phyloP scores from a whole-genome alignment of 2,888 invertebrate genomes.

The Tenthredo scrophulariae region DNA sequence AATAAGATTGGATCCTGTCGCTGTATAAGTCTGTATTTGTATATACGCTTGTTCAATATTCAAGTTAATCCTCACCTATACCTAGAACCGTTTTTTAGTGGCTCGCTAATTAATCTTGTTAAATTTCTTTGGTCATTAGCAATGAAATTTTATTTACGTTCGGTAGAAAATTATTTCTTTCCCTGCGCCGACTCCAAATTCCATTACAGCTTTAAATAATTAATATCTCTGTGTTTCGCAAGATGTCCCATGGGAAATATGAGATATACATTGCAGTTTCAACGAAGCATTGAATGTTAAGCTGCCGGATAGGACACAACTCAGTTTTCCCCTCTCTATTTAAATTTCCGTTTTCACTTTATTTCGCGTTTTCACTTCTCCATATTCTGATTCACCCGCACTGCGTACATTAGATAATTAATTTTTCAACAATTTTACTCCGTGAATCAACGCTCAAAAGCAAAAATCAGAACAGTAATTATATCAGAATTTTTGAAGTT shows the following conservation, averaged over 20 bases:
- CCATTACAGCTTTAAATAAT: slow-evolving; percentile 34
- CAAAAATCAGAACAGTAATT: neutral
- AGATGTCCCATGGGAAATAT: slow-evolving; percentile 44
- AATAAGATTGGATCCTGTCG: neutral
- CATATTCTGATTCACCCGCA: slow-evolving; percentile 2
- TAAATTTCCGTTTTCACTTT: slow-evolving; percentile 45
- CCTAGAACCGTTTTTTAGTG: neutral
- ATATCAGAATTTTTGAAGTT: neutral
- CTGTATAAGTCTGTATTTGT: neutral
- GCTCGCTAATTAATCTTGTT: slow-evolving; percentile 5
- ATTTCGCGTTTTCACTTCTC: slow-evolving; percentile 14
- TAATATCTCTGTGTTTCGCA: slow-evolving; percentile 11
- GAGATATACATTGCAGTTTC: slow-evolving; percentile 34
- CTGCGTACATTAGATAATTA: slow-evolving; percentile 8
- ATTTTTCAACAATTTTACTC: neutral
- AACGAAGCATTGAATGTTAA: slow-evolving; percentile 21
- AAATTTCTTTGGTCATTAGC: neutral
- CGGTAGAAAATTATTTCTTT: neutral
- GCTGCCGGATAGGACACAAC: slow-evolving; percentile 11
- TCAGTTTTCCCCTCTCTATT: slow-evolving; percentile 26
- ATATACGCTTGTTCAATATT: neutral
- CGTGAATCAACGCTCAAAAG: neutral
- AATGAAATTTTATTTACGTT: neutral
- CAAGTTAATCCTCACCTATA: neutral
- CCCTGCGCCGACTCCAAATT: neutral